Conservation (phyloP, 92 coral and sea anemone species). For the Plumapathes pennacea region DNA sequence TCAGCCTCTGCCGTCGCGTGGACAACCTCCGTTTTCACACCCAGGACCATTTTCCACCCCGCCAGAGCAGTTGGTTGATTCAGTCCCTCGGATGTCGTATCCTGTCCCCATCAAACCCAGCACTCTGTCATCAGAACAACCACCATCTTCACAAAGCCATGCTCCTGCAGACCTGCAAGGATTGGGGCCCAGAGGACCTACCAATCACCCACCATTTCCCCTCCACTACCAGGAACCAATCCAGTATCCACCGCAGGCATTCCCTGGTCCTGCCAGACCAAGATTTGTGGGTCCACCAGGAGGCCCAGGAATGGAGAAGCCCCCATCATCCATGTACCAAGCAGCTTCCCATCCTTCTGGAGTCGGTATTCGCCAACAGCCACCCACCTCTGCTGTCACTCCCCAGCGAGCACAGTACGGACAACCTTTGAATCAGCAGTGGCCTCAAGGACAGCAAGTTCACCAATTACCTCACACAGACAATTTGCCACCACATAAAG, state of each 20-base stretch:
- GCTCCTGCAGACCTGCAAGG: neutral
- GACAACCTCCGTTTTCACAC: slow-evolving; percentile 39
- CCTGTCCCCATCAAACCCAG: slow-evolving; percentile 46
- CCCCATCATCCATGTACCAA: slow-evolving; percentile 1
- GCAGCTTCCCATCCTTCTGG: neutral
- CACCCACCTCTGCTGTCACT: slow-evolving; percentile 2
- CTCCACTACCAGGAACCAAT: slow-evolving; percentile 1
- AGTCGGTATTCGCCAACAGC: neutral
- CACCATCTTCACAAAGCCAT: slow-evolving; percentile 22
- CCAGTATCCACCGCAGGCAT: slow-evolving; percentile 13
- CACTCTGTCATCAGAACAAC: slow-evolving; percentile 5
- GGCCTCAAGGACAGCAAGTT: neutral
- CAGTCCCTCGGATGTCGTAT: slow-evolving; percentile 68
- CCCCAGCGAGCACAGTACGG: neutral
- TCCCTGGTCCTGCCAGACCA: no score
- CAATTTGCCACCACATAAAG: slow-evolving; percentile 10
- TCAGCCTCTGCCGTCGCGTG: slow-evolving; percentile 1
- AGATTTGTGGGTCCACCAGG: no score
- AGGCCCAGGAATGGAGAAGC: no score
- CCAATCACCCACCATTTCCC: slow-evolving; percentile 3
- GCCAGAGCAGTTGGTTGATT: slow-evolving; percentile 52
- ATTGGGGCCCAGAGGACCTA: neutral
- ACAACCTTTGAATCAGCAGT: slow-evolving; percentile 27
- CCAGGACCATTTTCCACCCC: slow-evolving; percentile 52
- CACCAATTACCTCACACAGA: neutral